Base-by-base conservation (phyloP, 2,113 vertebrate genomes). In the Alligator mississippiensis region DNA sequence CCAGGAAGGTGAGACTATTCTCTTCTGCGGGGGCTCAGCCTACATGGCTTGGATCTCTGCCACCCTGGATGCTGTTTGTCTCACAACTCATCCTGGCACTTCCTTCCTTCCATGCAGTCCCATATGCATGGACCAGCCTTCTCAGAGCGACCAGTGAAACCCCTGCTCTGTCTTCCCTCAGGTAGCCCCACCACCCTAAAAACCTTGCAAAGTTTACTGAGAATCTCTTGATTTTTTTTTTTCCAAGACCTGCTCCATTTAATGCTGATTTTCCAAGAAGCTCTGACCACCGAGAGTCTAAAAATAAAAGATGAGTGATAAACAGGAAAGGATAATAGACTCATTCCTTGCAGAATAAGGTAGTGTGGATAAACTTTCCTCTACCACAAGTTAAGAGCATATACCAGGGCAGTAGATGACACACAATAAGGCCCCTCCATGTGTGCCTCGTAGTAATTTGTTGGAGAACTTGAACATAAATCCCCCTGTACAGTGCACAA, bases 221-320 rank as follows among this genome's bases (percentile, higher is more conserved):
- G 57, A 79, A 30, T 64, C 76, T 59, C 64, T 59, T 55, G 22
- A 47, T 47, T 47, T 21, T 18, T 30, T 15, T 28, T n/a, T 16
- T 15, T 79, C 58, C 0, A 1, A 76, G n/a, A 54, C 30, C 17
- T 2, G 2, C 24, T 5, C 4, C 22, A 9, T n/a, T 80, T 60
- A 70, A 9, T 14, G 9, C 2, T 0, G 0, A 54, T 89, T 77
- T 82, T 28, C 55, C 57, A 38, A 63, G 5, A 80, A 6, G 58
- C 60, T 30, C 24, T 80, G 24, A 1, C 5, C n/a, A 64, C 0
- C 1, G 55, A 4, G 17, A 7, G 17, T 30, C 19, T 59, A 47
- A 61, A 85, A 74, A 77, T 5, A 22, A 30, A 75, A 93, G 3
- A 57, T n/a, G 75, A 78, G 10, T 5, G 66, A 19, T 27, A 24